These are phyloP conservation scores for Drosophila testacea DNA, from an alignment of 2,888 invertebrate species.

Conservation along the genomic window DNA sequence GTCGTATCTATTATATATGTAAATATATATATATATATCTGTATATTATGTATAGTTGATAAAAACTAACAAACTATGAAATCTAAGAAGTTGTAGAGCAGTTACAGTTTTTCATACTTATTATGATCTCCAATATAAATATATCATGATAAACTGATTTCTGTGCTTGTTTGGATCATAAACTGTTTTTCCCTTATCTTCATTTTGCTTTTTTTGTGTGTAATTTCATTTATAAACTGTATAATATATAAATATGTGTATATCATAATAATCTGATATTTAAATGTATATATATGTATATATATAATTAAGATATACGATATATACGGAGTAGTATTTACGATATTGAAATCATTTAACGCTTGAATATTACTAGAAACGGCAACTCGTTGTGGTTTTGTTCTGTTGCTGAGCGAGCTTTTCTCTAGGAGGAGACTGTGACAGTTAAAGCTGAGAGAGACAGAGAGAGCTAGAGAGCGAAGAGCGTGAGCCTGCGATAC, in stretches of 20 bases:
- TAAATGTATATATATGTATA: conserved; percentile 17
- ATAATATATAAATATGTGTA: conserved; percentile 22
- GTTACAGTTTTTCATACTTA: conserved; percentile 29
- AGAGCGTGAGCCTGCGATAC: conserved; percentile 20
- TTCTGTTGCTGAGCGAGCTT: conserved; percentile 41
- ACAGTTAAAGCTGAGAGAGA: conserved; percentile 21
- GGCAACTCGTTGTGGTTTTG: conserved; percentile 46
- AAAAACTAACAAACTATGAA: conserved; percentile 42
- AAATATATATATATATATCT: not conserved
- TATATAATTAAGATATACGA: conserved; percentile 24
- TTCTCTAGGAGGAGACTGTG: conserved; percentile 16
- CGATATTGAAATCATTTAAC: conserved; percentile 34
- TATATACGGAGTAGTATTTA: conserved; percentile 23
- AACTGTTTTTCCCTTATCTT: conserved; percentile 16
- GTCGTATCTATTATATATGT: conserved; percentile 7
- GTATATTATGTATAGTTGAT: conserved; percentile 1
- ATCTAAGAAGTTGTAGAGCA: conserved; percentile 27
- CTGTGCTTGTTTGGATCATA: conserved; percentile 38
- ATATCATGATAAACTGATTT: conserved; percentile 22
- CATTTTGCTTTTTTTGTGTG: conserved; percentile 8
- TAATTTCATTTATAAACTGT: conserved; percentile 15
- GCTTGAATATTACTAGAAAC: conserved; percentile 27
- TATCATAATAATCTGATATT: conserved; percentile 39
- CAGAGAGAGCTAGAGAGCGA: conserved; percentile 17
- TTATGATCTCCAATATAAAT: conserved; percentile 18